Evolutionary conservation across 2,797 vertebrate genomes (phyloP), one percentile per base, ranked within the genome.

Genomic region (Onychomys leucogaster): DNA sequence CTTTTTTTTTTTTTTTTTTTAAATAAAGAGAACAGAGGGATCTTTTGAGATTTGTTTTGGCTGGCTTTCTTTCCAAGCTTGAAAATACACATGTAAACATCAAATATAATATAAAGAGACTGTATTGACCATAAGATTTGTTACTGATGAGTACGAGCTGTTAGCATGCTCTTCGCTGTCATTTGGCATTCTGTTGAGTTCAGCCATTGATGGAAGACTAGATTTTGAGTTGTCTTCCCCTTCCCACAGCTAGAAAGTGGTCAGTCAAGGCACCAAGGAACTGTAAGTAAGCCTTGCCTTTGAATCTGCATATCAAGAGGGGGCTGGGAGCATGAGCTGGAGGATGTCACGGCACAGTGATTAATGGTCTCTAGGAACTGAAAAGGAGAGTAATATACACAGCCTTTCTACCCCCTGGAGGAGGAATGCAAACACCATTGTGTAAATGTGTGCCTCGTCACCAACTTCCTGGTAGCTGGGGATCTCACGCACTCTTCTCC

Each of bases 381-480:
- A 98, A 98, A 98, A 98, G 97, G 93, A 94, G 97, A 98, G 98
- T 98, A 98, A 98, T 98, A 98, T 98, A 98, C 98, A 93, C 99
- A 98, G 98, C 98, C 98, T 98, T 98, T 98, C 98, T 98, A 98
- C 98, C 98, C 98, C 98, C 98, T 98, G 98, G 98, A 98, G 98
- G 97, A 98, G 98, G 99, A 99, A 99, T 99, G 99, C 98, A 98
- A 98, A 98, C 98, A 98, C 98, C 98, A 99, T 99, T 99, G 99
- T 99, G 98, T 82, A 67, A 97, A 97, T 98, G 98, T 98, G 97
- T 98, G 98, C 98, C 98, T 97, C 98, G 96, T 98, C 98, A 84
- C 98, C 97, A 98, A 98, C 98, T 99, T 98, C 98, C 98, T 99
- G 98, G 99, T 98, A 98, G 98, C 98, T 98, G 97, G 98, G 99